These are phyloP conservation scores for Dreissena rostriformis DNA, from an alignment of 1,140 invertebrate genomes.

Conservation along the genomic window DNA sequence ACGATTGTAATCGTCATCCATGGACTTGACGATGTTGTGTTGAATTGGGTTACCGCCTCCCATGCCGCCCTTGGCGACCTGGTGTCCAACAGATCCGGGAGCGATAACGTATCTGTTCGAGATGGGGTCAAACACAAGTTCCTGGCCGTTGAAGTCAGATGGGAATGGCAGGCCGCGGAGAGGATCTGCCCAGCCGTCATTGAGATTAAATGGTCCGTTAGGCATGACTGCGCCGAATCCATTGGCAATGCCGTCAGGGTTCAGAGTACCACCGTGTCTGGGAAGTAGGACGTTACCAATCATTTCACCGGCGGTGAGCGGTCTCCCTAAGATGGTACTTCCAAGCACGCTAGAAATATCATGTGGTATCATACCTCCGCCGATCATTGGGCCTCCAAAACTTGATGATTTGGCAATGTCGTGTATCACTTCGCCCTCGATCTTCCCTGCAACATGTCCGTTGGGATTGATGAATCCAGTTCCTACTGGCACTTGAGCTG, in stretches of 20 bases:
- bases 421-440: neutral
- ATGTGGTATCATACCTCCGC: no score
- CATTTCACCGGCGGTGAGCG: neutral
- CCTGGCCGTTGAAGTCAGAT: neutral
- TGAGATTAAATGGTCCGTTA: neutral
- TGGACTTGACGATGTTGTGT: conserved; percentile 7
- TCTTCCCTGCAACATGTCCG: neutral
- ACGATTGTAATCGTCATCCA: no score
- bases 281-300: neutral
- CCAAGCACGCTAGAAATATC: neutral
- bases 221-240: conserved; percentile 19
- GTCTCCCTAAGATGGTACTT: conserved; percentile 1
- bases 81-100: neutral
- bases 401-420: neutral
- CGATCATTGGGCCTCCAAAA: neutral
- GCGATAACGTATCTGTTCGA: neutral
- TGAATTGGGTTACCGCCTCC: neutral
- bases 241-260: neutral
- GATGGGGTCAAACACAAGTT: conserved; percentile 18
- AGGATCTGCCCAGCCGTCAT: conserved; percentile 5
- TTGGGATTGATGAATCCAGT: conserved; percentile 23
- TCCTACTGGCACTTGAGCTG: neutral
- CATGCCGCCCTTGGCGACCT: neutral
- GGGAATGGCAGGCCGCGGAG: conserved; percentile 5
- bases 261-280: conserved; percentile 15